A percentile compares a stretch with the other conserved stretches of the same genome.
Conservation (phyloP, 2,888 invertebrate species). For the Monopis laevigella region DNA sequence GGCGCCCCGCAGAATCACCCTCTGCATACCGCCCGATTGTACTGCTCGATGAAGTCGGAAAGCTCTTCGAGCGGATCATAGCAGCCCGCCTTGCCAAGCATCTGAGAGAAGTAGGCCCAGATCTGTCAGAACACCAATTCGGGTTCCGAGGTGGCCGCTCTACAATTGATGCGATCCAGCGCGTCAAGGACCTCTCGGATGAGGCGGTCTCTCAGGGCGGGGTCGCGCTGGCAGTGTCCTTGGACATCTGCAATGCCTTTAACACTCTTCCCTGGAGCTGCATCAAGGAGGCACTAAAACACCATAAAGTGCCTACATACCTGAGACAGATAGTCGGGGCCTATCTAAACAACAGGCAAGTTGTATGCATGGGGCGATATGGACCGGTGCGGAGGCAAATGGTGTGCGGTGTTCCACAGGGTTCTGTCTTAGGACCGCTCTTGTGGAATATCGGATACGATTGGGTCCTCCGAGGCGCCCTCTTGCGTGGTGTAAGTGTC, state of each 20-base stretch:
- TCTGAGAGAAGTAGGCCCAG: neutral
- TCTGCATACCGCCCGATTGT: slow-evolving; percentile 8
- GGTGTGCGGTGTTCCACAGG: slow-evolving; percentile 18
- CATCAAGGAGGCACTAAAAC: slow-evolving; percentile 20
- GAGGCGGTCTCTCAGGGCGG: slow-evolving; percentile 13
- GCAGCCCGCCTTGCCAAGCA: neutral
- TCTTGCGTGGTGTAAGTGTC: neutral
- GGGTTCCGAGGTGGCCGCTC: slow-evolving; percentile 7
- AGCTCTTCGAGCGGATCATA: slow-evolving; percentile 5
- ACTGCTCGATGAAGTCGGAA: slow-evolving; percentile 5
- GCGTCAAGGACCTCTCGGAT: neutral
- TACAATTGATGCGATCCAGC: slow-evolving; percentile 3
- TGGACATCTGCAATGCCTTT: slow-evolving; percentile 23
- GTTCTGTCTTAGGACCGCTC: slow-evolving; percentile 18
- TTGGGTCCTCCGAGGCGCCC: slow-evolving; percentile 13
- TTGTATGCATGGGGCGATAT: neutral
- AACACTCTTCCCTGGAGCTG: slow-evolving; percentile 21
- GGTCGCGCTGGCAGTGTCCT: slow-evolving; percentile 19
- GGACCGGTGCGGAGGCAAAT: neutral
- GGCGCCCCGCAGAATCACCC: slow-evolving; percentile 9
- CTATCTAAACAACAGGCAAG: slow-evolving; percentile 13
- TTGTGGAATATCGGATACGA: slow-evolving; percentile 14
- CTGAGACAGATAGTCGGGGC: slow-evolving; percentile 12
- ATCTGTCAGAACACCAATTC: slow-evolving; percentile 2
- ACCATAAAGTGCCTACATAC: slow-evolving; percentile 19